These are phyloP conservation scores for Falcaria lacertinaria DNA, from an alignment of 2,888 invertebrate genomes.

Conservation along the genomic window DNA sequence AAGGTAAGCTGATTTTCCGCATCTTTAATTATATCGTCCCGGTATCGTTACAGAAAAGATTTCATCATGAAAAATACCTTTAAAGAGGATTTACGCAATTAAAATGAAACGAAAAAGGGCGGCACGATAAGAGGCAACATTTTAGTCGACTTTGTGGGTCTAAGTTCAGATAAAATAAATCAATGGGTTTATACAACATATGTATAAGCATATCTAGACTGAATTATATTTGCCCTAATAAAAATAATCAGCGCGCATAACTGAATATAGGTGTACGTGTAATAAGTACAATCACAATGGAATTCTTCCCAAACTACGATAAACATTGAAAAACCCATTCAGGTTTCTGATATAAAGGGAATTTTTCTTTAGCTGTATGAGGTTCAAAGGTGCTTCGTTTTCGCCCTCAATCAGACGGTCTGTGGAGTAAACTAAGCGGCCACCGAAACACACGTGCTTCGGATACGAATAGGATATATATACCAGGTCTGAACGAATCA, in stretches of 20 bases:
- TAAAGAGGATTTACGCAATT: slow-evolving; percentile 70
- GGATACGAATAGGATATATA: slow-evolving; percentile 27
- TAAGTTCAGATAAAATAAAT: slow-evolving; percentile 30
- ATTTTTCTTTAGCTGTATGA: not conserved
- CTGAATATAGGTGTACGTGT: no score
- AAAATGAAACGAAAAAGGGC: slow-evolving; percentile 52
- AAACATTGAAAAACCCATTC: not conserved
- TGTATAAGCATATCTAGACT: no score
- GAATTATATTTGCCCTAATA: no score
- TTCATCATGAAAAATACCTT: slow-evolving; percentile 49
- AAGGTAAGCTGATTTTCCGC: slow-evolving; percentile 46
- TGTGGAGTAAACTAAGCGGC: slow-evolving; percentile 31
- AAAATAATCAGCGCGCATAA: no score
- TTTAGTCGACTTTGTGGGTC: slow-evolving; percentile 45
- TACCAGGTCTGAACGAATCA: not conserved
- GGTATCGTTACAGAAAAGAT: slow-evolving; percentile 45
- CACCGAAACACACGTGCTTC: slow-evolving; percentile 29
- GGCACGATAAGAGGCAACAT: slow-evolving; percentile 42
- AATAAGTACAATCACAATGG: not conserved
- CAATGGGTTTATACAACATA: no score
- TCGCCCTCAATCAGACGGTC: slow-evolving; percentile 39
- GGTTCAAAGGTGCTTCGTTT: slow-evolving; percentile 19
- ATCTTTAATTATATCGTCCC: slow-evolving; percentile 48
- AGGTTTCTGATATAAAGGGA: not conserved
- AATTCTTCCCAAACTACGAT: not conserved